Evolutionary conservation across 2,888 invertebrate species (phyloP), one percentile per base, ranked within the genome.

Genomic region (Drosophila algonquin): DNA sequence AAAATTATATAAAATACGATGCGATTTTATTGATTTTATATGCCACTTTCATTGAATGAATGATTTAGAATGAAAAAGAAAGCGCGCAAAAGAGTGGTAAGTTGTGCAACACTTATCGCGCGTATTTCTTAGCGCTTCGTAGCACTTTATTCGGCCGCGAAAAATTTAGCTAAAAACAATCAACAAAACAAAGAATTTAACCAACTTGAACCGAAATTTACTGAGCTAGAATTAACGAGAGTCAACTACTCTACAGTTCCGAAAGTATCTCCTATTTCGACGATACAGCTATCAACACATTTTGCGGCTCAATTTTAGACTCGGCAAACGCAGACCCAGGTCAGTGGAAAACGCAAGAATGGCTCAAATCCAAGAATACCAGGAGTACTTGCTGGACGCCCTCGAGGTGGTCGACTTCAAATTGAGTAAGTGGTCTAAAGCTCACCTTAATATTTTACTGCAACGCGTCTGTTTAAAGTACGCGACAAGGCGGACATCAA

Each of bases 401-500:
- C 65, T 91, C 1, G 90, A 92, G 51, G 89, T 81, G 1, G 91
- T 92, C 0, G 90, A 92, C 64, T 92, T 92, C 45, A 92, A 92
- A 75, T 77, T 92, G 45, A 90, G 92, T 92, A 76, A 86, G 90
- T 87, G 7, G 40, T 30, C 18, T 0, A 3, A 7, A 7, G 21
- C 3, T 1, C 6, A 2, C 10, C 6, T 1, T 1, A 1, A 3
- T 14, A 7, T 3, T n/a, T 9, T 9, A 24, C 44, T 53, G 52
- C 44, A 57, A 55, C 9, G 16, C 3, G 12, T 21, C 18, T 27
- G 7, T n/a, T 56, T 73, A n/a, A 54, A 94, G 95, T 96, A 56
- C 94, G 95, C 58, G 92, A 93, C 68, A 91, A 93, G 24, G 92
- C 94, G 45, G 96, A 97, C 91, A 91, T 97, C 44, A 94, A 95